phyloP scores from a whole-genome alignment of 2,888 invertebrate genomes.

The Drosophila niveifrons region DNA sequence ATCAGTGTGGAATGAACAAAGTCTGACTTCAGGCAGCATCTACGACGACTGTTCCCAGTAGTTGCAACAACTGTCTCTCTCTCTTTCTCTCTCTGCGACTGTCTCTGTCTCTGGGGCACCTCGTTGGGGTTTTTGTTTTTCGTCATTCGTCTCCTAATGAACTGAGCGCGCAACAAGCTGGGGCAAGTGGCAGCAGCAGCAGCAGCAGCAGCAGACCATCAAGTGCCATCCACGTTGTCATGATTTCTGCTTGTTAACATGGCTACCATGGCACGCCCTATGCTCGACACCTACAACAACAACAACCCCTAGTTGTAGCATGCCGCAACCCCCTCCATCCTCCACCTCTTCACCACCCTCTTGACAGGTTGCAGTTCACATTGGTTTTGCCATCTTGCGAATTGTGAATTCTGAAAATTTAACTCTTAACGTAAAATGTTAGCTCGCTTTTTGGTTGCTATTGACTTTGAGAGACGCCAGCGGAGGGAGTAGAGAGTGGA shows the following conservation, averaged over 20 bases:
- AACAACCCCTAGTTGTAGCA: background rate
- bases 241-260: conserved; percentile 81
- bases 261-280: conserved; percentile 61
- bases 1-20: conserved; percentile 62
- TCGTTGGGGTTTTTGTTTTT: conserved; percentile 47
- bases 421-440: conserved; percentile 74
- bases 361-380: conserved; percentile 22
- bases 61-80: conserved; percentile 3
- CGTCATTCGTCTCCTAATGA: conserved; percentile 74
- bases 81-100: conserved; percentile 5
- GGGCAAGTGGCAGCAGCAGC: background rate
- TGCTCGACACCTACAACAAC: conserved; percentile 7
- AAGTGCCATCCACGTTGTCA: conserved; percentile 80
- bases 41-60: background rate
- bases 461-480: conserved; percentile 47
- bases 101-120: background rate
- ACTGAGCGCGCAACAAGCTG: conserved; percentile 61
- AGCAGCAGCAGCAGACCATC: conserved; percentile 44
- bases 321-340: no score
- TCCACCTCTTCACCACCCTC: no score
- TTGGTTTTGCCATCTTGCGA: conserved; percentile 69
- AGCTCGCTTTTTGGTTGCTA: conserved; percentile 61
- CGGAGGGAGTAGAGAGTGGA: background rate
- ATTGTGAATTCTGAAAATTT: conserved; percentile 78
- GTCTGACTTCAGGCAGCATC: conserved; percentile 29